Evolutionary conservation across 2,797 vertebrate species (phyloP), one percentile per base, ranked within the genome.

Genomic region (Pelodytes ibericus): DNA sequence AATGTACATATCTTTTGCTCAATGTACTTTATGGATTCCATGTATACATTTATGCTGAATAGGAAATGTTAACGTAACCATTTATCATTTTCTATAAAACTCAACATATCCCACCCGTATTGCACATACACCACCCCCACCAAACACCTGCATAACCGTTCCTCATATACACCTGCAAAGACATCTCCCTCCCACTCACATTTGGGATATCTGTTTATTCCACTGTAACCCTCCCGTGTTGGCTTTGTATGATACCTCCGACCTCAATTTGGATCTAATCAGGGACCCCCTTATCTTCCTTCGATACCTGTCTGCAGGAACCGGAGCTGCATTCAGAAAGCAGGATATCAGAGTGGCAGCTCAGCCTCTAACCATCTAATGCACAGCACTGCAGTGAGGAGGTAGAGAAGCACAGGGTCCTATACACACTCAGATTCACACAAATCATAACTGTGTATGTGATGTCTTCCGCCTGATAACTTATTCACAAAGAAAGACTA

Each of bases 381-480:
- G 62, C 70, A 72, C 70, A 72, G 76, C 70, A 78, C 70, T 78
- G 76, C 76, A 78, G 76, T 78, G 56, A 72, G 63, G 62, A 30
- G 73, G 70, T 63, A 22, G 63, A 51, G 22, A 68, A 69, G 44
- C 70, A 44, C 76, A 72, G 76, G 76, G 76, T 78, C 76, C 76
- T 78, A 78, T 39, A 72, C 39, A 67, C 70, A 72, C 76, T 67
- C 76, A 68, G 62, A 53, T 78, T 78, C 59, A 30, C 62, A 51
- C 63, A 61, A 24, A 64, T 24, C 31, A 44, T 69, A 20, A 26
- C 47, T 22, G 20, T 29, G 24, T 20, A 60, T 60, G n/a, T 61
- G 44, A 67, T 61, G 59, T n/a, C n/a, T n/a, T n/a, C n/a, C n/a
- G n/a, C n/a, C n/a, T n/a, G n/a, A n/a, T n/a, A n/a, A n/a, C n/a